Percentiles rank a stretch among this genome's conserved stretches.
Evolutionary conservation across 2,888 invertebrate genomes (phyloP).

Genomic region (Cheilosia soror): DNA sequence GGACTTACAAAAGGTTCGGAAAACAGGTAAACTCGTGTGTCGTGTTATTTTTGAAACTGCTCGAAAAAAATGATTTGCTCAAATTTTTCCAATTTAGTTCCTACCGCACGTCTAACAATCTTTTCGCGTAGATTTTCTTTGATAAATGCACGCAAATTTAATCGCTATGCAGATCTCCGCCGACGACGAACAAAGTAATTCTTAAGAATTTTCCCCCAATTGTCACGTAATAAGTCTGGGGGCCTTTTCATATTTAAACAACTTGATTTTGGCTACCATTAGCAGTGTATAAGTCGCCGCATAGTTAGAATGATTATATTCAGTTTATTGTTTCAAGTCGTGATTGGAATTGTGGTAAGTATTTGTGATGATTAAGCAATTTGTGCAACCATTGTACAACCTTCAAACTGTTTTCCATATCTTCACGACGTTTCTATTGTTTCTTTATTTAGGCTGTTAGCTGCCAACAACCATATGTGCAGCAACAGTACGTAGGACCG

Average conservation of each 20-base stretch:
- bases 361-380: conserved; percentile 3
- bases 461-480: conserved; percentile 48
- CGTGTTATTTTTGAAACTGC: no score
- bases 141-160: conserved; percentile 68
- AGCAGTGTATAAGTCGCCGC: conserved; percentile 68
- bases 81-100: conserved; percentile 33
- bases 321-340: conserved; percentile 79
- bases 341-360: conserved; percentile 81
- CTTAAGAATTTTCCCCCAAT: conserved; percentile 33
- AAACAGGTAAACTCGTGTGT: no score
- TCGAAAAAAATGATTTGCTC: conserved; percentile 1
- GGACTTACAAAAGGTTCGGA: no score
- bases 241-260: conserved; percentile 69
- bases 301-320: conserved; percentile 79
- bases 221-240: conserved; percentile 61
- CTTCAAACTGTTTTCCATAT: conserved; percentile 19
- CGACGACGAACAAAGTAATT: conserved; percentile 50
- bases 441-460: conserved; percentile 47
- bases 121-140: conserved; percentile 36
- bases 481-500: conserved; percentile 32
- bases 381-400: not conserved
- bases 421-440: conserved; percentile 18
- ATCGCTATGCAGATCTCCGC: conserved; percentile 30
- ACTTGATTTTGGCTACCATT: conserved; percentile 39
- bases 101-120: conserved; percentile 57